Conservation (phyloP, 2,888 invertebrate genomes). For the Volucella bombylans region DNA sequence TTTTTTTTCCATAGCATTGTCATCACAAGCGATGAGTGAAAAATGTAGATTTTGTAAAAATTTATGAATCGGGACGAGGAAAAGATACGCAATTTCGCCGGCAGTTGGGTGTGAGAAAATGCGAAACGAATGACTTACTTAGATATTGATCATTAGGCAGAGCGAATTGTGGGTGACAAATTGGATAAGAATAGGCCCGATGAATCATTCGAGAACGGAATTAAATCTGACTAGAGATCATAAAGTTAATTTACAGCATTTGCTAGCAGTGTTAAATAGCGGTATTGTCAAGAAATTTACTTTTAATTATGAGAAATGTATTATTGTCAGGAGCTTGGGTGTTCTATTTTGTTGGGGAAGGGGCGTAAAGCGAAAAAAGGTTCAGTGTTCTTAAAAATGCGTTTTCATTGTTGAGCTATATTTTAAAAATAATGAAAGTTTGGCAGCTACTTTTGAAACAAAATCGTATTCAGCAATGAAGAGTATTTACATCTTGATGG, state of each 20-base stretch:
- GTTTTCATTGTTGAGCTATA: too few relatives aligned
- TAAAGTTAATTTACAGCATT: constrained; percentile 7
- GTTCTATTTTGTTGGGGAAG: too few relatives aligned
- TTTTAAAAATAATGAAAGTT: too few relatives aligned
- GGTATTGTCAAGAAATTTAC: too few relatives aligned
- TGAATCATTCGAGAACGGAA: constrained; percentile 8
- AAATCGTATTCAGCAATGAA: too few relatives aligned
- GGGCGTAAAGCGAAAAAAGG: too few relatives aligned
- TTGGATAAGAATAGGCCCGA: background rate
- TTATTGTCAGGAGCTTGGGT: too few relatives aligned
- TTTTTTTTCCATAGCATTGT: too few relatives aligned
- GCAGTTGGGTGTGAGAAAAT: background rate
- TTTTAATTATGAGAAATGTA: too few relatives aligned
- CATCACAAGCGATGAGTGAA: constrained; percentile 10
- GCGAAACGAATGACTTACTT: constrained; percentile 36
- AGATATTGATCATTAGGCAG: constrained; percentile 27
- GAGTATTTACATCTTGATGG: too few relatives aligned
- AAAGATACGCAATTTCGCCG: background rate
- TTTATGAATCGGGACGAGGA: constrained; percentile 16
- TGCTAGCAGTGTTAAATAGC: background rate
- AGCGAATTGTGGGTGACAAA: constrained; percentile 21
- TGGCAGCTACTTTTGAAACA: too few relatives aligned
- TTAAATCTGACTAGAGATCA: constrained; percentile 1
- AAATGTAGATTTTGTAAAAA: constrained; percentile 34
- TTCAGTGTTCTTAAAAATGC: too few relatives aligned